Conservation (phyloP, 2,113 vertebrate genomes). For the Chionis minor region DNA sequence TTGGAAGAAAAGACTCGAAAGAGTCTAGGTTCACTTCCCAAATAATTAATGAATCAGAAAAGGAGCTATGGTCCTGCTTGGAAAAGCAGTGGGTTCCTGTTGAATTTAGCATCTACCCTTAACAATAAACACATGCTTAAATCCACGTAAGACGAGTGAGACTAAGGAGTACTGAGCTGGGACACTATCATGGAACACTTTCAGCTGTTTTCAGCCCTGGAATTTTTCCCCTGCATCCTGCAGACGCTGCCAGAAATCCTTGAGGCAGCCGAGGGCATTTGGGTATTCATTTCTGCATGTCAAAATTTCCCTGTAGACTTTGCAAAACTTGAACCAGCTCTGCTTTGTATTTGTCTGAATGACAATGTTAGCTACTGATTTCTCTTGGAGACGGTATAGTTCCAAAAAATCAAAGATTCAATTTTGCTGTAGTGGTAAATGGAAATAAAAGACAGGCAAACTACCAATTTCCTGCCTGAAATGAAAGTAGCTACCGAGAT, state of each 20-base stretch:
- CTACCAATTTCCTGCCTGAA: slow-evolving; percentile 36
- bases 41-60: not conserved
- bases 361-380: slow-evolving; percentile 20
- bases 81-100: not conserved
- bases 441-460: slow-evolving; percentile 44
- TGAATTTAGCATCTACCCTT: not conserved
- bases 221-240: not conserved
- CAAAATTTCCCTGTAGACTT: slow-evolving; percentile 2
- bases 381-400: not conserved
- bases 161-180: not conserved
- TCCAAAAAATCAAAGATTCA: slow-evolving; percentile 32
- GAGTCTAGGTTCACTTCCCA: not conserved
- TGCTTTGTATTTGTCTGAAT: slow-evolving; percentile 23
- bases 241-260: slow-evolving; percentile 9
- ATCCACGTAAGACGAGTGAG: not conserved
- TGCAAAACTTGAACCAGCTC: not conserved
- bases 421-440: not conserved
- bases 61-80: not conserved
- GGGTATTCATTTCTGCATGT: slow-evolving; percentile 18
- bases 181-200: not conserved
- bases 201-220: slow-evolving; percentile 35
- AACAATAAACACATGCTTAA: slow-evolving; percentile 30
- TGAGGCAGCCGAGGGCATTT: not conserved
- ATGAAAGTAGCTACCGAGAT: not conserved
- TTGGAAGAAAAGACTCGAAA: not conserved